Evolutionary conservation across 2,888 invertebrate genomes (phyloP), one percentile per base, ranked within the genome.

Genomic region (Agrotis ipsilon): DNA sequence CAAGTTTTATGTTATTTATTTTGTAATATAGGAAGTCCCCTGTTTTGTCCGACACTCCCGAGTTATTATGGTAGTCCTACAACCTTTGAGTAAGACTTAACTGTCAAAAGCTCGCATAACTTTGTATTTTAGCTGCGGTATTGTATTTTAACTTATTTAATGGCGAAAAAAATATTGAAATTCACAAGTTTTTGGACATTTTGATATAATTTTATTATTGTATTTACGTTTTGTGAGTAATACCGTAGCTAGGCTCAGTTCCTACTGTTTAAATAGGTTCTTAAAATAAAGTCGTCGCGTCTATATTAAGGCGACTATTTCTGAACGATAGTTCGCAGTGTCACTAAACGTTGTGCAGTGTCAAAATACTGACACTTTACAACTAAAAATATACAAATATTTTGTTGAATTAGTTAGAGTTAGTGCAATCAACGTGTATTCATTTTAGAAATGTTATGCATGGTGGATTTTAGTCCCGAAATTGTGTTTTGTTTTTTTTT

Each of bases 1-100:
- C 54, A 48, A 62, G 49, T 70, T 83, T 80, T 83, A 75, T 81
- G 82, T 83, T 85, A 85, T 87, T 84, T 85, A 85, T 81, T 87
- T 65, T 81, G 68, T 83, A 81, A 60, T 68, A 54, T 72, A 76
- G 62, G 39, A 72, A 77, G 67, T 32, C 68, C 27, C 62, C 27
- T 73, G 62, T 75, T 76, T 70, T 74, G 72, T 79, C 77, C 64
- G 43, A 18, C 48, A 14, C 39, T 61, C 9, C 9, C n/a, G 63
- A 68, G 66, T 73, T 76, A 58, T 64, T 72, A 3, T 63, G 48
- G 70, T 63, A 4, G 46, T 24, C 24, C 43, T 58, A 27, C 13
- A 21, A 49, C 7, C 16, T 68, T 62, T 59, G 19, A 27, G 14
- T 48, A 45, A 52, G 24, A 66, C 32, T 27, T 18, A 4, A 32